Evolutionary conservation across 2,113 vertebrate genomes (phyloP), one percentile per base, ranked within the genome.

Genomic region (Tympanuchus pallidicinctus): DNA sequence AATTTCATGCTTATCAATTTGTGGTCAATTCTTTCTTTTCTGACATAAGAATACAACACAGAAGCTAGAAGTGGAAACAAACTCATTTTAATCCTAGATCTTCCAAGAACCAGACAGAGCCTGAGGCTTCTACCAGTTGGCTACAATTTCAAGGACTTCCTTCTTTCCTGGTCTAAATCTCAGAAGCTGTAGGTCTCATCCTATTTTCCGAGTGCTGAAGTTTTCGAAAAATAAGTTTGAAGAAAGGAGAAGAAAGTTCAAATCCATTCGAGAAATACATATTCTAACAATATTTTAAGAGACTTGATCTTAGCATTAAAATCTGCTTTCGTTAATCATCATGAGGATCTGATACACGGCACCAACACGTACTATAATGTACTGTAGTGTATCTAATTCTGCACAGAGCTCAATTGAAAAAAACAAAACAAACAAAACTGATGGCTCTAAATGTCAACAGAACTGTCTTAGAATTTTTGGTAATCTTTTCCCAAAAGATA

Each of bases 171-270:
- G 34, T 3, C 8, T 45, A 48, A 70, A 89, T 87, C 89, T 59
- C 66, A 67, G 20, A 66, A 75, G 47, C 13, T 73, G 3, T 63
- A 5, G 3, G 8, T 70, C 4, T 40, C 3, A 8, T 16, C 5
- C 34, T 64, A 50, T 69, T 82, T 92, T 64, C 27, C 13, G 48
- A 84, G 11, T 20, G 34, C 11, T 43, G n/a, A 77, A 40, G 6
- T 10, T 81, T 88, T 59, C 70, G 27, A 66, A 77, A 96, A 89
- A 7, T 34, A 89, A 70, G 22, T 42, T 18, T 30, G 40, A 28
- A 40, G 36, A 18, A 83, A 18, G 20, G 16, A 28, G 40, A 74
- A 81, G 27, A 71, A 88, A 80, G 17, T 43, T 19, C 21, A 61
- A 74, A 10, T 3, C 28, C 15, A 42, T 34, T 59, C 66, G 36